Percentiles rank a stretch among this genome's conserved stretches.
Evolutionary conservation across 2,797 vertebrate genomes (phyloP).

Genomic region (Leptodactylus fallax): DNA sequence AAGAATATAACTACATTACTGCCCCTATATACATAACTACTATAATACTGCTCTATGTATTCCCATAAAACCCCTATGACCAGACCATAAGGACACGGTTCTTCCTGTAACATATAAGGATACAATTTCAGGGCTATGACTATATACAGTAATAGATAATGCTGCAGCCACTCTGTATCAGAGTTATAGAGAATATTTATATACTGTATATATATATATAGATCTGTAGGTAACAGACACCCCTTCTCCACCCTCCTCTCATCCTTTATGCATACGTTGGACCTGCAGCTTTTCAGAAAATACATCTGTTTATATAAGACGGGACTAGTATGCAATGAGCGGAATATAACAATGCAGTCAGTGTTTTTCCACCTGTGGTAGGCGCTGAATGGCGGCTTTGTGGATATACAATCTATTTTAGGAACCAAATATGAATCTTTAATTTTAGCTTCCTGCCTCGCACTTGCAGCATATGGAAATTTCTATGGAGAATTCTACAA

Average conservation of each 20-base stretch:
- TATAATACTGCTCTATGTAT: not conserved
- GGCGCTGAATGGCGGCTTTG: not conserved
- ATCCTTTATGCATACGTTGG: not conserved
- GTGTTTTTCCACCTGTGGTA: not conserved
- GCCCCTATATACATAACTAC: not conserved
- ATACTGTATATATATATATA: not conserved
- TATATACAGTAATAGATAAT: not conserved
- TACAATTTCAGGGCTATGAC: not conserved
- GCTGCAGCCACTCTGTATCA: not conserved
- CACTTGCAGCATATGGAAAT: not conserved
- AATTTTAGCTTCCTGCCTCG: not conserved
- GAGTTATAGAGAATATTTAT: not conserved
- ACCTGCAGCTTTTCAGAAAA: conserved; percentile 19
- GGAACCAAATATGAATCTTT: not conserved
- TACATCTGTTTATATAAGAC: not conserved
- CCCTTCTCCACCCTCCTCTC: not conserved
- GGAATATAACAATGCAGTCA: conserved; percentile 3
- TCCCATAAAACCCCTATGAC: not conserved
- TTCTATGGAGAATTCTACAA: not conserved
- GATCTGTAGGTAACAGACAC: not conserved
- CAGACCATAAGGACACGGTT: not conserved
- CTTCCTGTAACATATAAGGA: not conserved
- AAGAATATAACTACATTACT: not conserved
- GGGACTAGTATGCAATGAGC: not conserved
- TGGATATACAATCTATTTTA: not conserved